These are phyloP conservation scores for Mactromeris polynyma DNA, from an alignment of 2,888 invertebrate species.

Conservation along the genomic window DNA sequence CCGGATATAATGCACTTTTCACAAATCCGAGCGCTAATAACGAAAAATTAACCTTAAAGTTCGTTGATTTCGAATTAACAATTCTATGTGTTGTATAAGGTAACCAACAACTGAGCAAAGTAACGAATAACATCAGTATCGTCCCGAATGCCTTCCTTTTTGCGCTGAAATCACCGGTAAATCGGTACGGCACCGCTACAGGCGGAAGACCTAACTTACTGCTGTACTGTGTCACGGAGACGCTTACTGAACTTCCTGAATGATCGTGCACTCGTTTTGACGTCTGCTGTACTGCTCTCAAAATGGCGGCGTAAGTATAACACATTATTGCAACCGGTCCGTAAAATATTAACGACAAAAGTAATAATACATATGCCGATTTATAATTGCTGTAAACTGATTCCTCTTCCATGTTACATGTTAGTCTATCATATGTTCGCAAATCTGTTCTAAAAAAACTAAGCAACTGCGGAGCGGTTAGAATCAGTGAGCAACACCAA, in stretches of 20 bases:
- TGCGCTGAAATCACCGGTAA: slow-evolving; percentile 78
- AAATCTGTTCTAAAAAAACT: slow-evolving; percentile 70
- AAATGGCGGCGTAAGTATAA: slow-evolving; percentile 77
- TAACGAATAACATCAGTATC: slow-evolving; percentile 79
- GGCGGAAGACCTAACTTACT: slow-evolving; percentile 66
- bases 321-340: slow-evolving; percentile 78
- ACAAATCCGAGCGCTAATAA: slow-evolving; percentile 77
- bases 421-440: slow-evolving; percentile 46
- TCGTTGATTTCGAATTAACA: slow-evolving; percentile 28
- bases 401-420: slow-evolving; percentile 55
- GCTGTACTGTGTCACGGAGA: slow-evolving; percentile 71
- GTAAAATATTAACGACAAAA: slow-evolving; percentile 72
- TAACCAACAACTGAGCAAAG: slow-evolving; percentile 77
- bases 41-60: slow-evolving; percentile 15
- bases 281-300: slow-evolving; percentile 76
- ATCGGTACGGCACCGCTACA: slow-evolving; percentile 55
- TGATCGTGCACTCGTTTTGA: slow-evolving; percentile 73
- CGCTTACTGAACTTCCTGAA: slow-evolving; percentile 62
- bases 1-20: slow-evolving; percentile 82
- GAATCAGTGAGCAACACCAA: slow-evolving; percentile 70
- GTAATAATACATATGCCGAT: slow-evolving; percentile 65
- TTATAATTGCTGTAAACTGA: slow-evolving; percentile 4
- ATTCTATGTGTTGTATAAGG: slow-evolving; percentile 72
- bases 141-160: slow-evolving; percentile 84
- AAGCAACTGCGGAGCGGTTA: slow-evolving; percentile 72